Evolutionary conservation across 2,113 vertebrate species (phyloP), one percentile per base, ranked within the genome.

Genomic region (Oryzias javanicus): DNA sequence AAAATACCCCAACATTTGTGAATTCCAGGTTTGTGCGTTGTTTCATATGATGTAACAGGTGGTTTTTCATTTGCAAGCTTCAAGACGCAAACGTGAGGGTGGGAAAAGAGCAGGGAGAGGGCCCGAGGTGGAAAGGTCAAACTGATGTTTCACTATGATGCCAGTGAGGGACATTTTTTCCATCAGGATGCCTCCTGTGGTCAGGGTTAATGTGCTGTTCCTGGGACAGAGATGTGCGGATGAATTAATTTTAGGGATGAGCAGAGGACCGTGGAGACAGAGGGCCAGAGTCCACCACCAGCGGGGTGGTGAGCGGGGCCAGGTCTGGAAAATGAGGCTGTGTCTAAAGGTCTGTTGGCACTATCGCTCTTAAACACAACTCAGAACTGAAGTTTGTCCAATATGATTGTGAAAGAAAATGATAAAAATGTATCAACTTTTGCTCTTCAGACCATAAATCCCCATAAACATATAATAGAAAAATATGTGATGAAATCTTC

Each of bases 211-310:
- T 89, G 87, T 90, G 82, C 76, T 87, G 81, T 79, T 80, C 64
- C 65, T 82, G 49, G 74, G 70, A 88, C 75, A 65, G 87, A 91
- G 91, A 91, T 91, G 91, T 92, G 90, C 89, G 76, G 86, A 90
- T 92, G 91, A 91, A 93, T 93, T 93, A 88, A 87, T 91, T 92
- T 91, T 86, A 79, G 60, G 86, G 86, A 86, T 89, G 89, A 89
- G 91, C 92, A 92, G 68, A 90, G 88, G 81, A 93, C 88, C 90
- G 67, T 83, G 89, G 90, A 91, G 89, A 90, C 84, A 61, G 68
- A 56, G 66, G 74, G 78, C 27, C 80, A 86, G 77, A 86, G 89
- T 88, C 87, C 89, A 80, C 55, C 14, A 41, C 64, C n/a, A 63
- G 50, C 49, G 54, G 6, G 49, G 80, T 55, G 66, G 68, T 79